Conservation (phyloP, 1,140 invertebrate species). For the Liolophura sinensis region DNA sequence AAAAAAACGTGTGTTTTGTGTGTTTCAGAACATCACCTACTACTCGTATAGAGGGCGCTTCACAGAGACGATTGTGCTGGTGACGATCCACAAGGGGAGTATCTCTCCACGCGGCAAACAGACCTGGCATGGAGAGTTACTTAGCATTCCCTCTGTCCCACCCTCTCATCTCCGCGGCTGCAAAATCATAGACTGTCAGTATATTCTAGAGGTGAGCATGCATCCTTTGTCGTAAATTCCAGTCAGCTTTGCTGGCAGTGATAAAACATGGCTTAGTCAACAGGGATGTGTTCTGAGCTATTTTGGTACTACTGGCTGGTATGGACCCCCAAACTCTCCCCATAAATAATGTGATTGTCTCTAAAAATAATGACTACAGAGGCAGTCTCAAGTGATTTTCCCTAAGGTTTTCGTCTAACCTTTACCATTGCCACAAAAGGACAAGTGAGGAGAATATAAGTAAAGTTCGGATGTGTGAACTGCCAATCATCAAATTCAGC, state of each 20-base stretch:
- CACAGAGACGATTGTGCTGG: conserved; percentile 42
- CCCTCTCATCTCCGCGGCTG: conserved; percentile 47
- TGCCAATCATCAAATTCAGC: too few relatives aligned
- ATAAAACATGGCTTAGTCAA: too few relatives aligned
- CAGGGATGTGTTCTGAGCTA: too few relatives aligned
- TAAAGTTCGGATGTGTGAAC: too few relatives aligned
- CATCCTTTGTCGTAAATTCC: neutral
- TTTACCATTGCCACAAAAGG: too few relatives aligned
- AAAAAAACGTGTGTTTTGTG: neutral
- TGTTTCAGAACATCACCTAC: conserved; percentile 49
- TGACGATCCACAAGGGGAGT: conserved; percentile 48
- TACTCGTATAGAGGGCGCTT: conserved; percentile 51
- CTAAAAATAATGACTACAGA: too few relatives aligned
- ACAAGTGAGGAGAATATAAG: too few relatives aligned
- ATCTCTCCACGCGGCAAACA: conserved; percentile 48
- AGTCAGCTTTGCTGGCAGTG: neutral
- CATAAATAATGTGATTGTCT: too few relatives aligned
- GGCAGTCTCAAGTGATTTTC: too few relatives aligned
- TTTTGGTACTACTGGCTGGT: too few relatives aligned
- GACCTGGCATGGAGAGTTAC: conserved; percentile 48
- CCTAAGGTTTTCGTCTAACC: too few relatives aligned
- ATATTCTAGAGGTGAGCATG: conserved; percentile 44
- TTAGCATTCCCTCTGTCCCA: conserved; percentile 48
- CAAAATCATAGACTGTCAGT: conserved; percentile 53
- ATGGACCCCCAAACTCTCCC: too few relatives aligned